Base-by-base conservation (phyloP, 2,113 vertebrate species). In the Nerophis ophidion region DNA sequence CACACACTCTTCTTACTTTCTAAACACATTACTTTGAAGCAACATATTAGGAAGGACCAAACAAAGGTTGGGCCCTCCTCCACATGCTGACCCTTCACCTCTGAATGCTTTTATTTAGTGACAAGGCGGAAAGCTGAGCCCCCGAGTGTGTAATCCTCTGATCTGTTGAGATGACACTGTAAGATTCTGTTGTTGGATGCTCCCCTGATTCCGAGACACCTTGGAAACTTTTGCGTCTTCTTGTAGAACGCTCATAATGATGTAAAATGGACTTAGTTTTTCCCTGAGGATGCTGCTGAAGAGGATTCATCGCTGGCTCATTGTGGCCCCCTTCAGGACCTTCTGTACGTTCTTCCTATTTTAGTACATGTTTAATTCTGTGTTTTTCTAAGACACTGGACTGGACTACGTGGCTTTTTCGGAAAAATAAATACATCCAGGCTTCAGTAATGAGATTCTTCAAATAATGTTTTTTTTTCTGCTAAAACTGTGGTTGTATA, bases 291-390 rank as follows among this genome's bases (percentile, higher is more conserved):
- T 58, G 63, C 58, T 62, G 63, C 66, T 70, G 71, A 61, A 53
- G 74, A 66, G 52, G 68, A 75, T 59, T 55, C 77, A 69, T 72
- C 78, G 72, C 73, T 49, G 65, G 79, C 84, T 87, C 82, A 76
- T 72, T 82, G 83, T 81, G 82, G 75, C 79, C 84, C 79, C 71
- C 81, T 82, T 81, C 81, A 81, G 81, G 82, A 79, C n/a, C 75
- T 71, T 8, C 60, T 79, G 75, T 64, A 70, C 36, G 74, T 71
- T 63, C 59, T 64, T 73, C 48, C 63, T 70, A 57, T 34, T 66
- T 50, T 36, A 50, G 2, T 51, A n/a, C 14, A 38, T 14, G 33
- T 55, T 19, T 17, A 40, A 9, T 17, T 61, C 60, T 60, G n/a
- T 61, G 3, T 54, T 63, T 38, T 55, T 42, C 40, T 1, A 1